Conservation (phyloP, 2,113 vertebrate species). For the Caranx melampygus region DNA sequence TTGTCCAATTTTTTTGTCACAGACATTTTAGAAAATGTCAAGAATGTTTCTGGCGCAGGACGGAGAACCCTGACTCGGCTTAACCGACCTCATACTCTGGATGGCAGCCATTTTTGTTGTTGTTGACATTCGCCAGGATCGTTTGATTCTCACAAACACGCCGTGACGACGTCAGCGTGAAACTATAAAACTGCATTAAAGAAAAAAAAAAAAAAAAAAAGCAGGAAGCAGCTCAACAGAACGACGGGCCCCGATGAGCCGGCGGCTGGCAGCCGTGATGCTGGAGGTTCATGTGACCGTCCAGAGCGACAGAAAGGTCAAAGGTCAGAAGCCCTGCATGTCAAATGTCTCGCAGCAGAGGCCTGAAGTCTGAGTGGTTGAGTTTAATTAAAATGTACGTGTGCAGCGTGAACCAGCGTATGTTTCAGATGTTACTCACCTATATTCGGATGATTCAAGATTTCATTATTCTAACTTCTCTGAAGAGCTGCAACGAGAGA, state of each 20-base stretch:
- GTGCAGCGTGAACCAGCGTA: neutral
- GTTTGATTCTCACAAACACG: neutral
- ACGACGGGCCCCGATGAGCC: neutral
- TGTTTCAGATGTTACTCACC: constrained; percentile 79
- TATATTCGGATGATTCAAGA: constrained; percentile 98
- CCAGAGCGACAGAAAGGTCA: neutral
- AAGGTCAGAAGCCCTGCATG: neutral
- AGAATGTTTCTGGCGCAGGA: neutral
- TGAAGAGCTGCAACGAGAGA: constrained; percentile 90
- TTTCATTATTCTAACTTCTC: constrained; percentile 99
- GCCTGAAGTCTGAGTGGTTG: neutral
- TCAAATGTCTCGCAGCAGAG: neutral
- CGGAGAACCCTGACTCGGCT: neutral
- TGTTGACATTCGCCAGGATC: neutral
- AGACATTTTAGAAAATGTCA: neutral
- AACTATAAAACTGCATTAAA: neutral
- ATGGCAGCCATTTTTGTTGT: neutral
- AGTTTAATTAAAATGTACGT: neutral
- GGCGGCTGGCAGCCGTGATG: neutral
- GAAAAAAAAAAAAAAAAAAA: neutral
- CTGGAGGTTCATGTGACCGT: neutral
- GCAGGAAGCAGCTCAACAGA: too few relatives aligned
- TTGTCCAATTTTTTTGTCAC: neutral
- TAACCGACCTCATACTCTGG: neutral
- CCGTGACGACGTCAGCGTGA: neutral